Base-by-base conservation (phyloP, 2,113 vertebrate genomes). In the Chloebia gouldiae region DNA sequence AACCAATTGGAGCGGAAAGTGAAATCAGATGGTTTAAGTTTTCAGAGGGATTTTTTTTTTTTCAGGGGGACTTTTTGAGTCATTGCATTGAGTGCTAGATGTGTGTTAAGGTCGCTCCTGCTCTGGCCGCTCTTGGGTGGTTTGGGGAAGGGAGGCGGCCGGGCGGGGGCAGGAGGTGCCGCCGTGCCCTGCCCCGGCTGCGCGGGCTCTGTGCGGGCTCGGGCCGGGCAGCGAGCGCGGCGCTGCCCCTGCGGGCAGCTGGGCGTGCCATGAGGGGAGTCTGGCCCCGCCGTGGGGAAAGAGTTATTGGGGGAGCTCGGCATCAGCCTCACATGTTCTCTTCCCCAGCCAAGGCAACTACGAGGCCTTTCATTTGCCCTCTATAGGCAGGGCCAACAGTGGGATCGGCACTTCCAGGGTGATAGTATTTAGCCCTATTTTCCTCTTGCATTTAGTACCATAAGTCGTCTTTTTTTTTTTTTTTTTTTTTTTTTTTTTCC, bases 21-120 rank as follows among this genome's bases (percentile, higher is more conserved):
- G 96, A 96, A 97, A 96, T 97, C 95, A 94, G 96, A 96, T 96
- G 93, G 94, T 94, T 96, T 95, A 96, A 96, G 88, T 97, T 97
- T 96, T 93, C 97, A 91, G 95, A 89, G 86, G 57, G 92, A 35
- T 79, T 78, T 88, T 88, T 53, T 65, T 59, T 87, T 89, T 85
- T 79, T 66, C 49, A 77, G 78, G 93, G 93, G 95, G 94, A 90
- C 76, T 92, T 96, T 91, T 93, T 93, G 92, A 96, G 95, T 96
- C 93, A 95, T 95, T 95, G 88, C 94, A 77, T 94, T 85, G 81
- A 94, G 94, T 37, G 57, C 91, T 79, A 30, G 63, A 82, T 78
- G 70, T 44, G 81, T 31, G 86, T 95, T 96, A 97, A 96, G 96
- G 95, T 93, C 86, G 94, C 95, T 94, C 94, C 92, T 60, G 88